These are phyloP conservation scores for Peribatodes rhomboidaria DNA, from an alignment of 2,888 invertebrate genomes.

Conservation along the genomic window DNA sequence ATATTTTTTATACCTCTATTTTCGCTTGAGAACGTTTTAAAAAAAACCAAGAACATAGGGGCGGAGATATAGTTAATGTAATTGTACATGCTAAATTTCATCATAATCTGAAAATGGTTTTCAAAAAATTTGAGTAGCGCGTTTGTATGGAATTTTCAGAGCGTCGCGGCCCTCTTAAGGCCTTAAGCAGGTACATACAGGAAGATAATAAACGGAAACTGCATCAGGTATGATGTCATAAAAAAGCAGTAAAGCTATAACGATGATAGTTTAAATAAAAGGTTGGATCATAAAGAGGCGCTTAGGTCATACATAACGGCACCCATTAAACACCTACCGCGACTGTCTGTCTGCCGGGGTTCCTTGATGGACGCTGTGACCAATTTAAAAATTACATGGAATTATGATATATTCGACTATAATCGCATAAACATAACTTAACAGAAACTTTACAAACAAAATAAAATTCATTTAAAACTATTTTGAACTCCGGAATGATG, in stretches of 20 bases:
- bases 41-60: too few species aligned
- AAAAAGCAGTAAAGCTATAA: constrained; percentile 5
- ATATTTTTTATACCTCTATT: too few species aligned
- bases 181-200: background rate
- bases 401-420: background rate
- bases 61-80: too few species aligned
- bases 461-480: background rate
- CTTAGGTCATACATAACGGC: constrained; percentile 36
- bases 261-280: constrained; percentile 18
- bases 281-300: constrained; percentile 32
- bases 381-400: background rate
- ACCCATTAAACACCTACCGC: constrained; percentile 38
- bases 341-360: background rate
- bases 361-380: background rate
- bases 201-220: constrained; percentile 7
- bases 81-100: too few species aligned
- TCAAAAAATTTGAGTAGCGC: too few species aligned
- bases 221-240: constrained; percentile 18
- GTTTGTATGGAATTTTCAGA: too few species aligned
- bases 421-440: too few species aligned
- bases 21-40: too few species aligned
- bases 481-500: background rate
- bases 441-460: background rate
- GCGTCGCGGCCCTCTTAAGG: too few species aligned
- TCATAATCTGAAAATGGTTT: too few species aligned